Base-by-base conservation (phyloP, 2,888 invertebrate genomes). In the Mesorhabditis sp. region DNA sequence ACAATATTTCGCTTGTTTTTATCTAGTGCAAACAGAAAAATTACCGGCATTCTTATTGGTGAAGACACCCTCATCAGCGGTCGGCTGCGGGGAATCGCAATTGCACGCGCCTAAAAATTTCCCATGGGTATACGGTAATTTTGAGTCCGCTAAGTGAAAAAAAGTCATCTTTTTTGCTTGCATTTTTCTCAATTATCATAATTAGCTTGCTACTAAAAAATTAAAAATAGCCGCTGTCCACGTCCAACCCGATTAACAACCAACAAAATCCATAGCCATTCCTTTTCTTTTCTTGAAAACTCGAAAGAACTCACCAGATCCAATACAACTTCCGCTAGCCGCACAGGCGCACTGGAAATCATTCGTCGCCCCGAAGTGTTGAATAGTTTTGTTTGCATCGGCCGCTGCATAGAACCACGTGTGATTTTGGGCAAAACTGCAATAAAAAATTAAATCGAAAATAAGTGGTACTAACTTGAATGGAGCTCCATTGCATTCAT, bases 371-470 rank as follows among this genome's bases (percentile, higher is more conserved):
- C 78, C 77, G 44, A 79, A 72, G 66, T 79, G 77, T 7, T 63
- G 68, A 13, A 76, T 69, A 41, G 73, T 72, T 4, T 67, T 28
- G 15, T 73, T 73, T 2, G 65, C 63, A 45, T 69, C 67, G 3
- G 75, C 68, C 43, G 74, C 75, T 15, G 73, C 68, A 45, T 75
- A 70, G 70, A 80, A 80, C 80, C 80, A 80, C 0, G 81, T 81
- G 15, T 68, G 66, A 10, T 75, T 72, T 7, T 71, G 65, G 61
- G 71, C 67, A 66, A 81, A 81, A 50, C 76, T 79, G 67, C 64
- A 78, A 66, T 15, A 13, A 15, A 4, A 28, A 28, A 28, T 28
- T 28, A 28, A 28, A 28, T 28, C 1, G 28, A 28, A 28, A 28
- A 28, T 28, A 2, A 28, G 28, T 28, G 28, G n/a, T 13, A 68